Conservation (phyloP, 1,140 invertebrate genomes). For the Drosophila repletoides region DNA sequence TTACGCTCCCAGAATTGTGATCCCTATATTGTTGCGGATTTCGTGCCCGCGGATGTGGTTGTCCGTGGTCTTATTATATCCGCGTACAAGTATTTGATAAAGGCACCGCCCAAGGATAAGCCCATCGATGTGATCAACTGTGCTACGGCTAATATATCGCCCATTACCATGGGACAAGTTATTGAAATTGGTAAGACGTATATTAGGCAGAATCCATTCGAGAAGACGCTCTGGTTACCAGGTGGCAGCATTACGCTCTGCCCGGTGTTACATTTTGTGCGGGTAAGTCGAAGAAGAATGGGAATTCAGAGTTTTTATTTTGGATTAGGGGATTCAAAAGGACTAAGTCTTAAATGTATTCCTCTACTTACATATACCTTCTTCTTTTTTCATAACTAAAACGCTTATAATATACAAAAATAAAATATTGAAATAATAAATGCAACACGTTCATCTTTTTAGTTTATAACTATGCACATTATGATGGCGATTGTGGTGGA, state of each 20-base stretch:
- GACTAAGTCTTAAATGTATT: no score
- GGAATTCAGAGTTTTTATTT: no score
- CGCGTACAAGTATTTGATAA: conserved; percentile 85
- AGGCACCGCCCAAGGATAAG: conserved; percentile 4
- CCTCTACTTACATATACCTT: no score
- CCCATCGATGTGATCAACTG: conserved; percentile 87
- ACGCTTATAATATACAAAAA: no score
- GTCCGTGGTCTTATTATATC: conserved; percentile 91
- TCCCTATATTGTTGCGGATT: conserved; percentile 87
- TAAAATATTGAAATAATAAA: no score
- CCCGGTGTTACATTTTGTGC: conserved; percentile 83
- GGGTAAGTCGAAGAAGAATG: no score
- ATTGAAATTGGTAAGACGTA: conserved; percentile 84
- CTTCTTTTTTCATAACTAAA: no score
- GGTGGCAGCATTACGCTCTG: conserved; percentile 83
- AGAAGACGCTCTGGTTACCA: conserved; percentile 88
- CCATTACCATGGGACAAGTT: conserved; percentile 86
- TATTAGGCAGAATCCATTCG: conserved; percentile 85
- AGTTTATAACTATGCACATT: conserved; percentile 73
- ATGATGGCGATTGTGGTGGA: conserved; percentile 72
- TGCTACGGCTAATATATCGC: conserved; percentile 86
- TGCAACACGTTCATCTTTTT: background rate
- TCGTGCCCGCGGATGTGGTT: conserved; percentile 93
- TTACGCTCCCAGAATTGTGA: conserved; percentile 89
- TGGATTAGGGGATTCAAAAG: no score